phyloP scores from a whole-genome alignment of 2,113 vertebrate genomes.

The Carassius carassius region DNA sequence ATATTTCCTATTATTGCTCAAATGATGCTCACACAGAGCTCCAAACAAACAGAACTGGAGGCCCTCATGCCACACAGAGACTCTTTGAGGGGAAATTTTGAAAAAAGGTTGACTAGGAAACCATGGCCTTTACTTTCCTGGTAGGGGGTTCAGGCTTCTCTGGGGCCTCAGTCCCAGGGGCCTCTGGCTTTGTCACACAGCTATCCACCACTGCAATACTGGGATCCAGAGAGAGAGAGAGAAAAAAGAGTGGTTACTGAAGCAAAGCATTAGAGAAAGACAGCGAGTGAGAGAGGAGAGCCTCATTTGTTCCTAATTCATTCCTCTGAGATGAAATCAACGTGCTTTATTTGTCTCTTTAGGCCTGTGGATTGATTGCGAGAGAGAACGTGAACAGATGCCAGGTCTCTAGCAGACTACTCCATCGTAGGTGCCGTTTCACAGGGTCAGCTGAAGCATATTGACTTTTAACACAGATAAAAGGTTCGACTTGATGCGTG shows the following conservation, averaged over 20 bases:
- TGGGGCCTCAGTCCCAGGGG: conserved; percentile 72
- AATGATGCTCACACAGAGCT: conserved; percentile 38
- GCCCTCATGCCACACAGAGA: conserved; percentile 72
- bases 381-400: conserved; percentile 7
- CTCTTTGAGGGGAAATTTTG: conserved; percentile 39
- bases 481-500: background rate
- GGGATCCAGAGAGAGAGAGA: conserved; percentile 66
- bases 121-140: conserved; percentile 79
- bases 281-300: conserved; percentile 14
- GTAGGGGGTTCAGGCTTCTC: conserved; percentile 78
- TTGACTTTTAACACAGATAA: background rate
- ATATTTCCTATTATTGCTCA: conserved; percentile 2
- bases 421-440: conserved; percentile 10
- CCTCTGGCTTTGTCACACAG: conserved; percentile 75
- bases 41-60: conserved; percentile 42
- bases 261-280: conserved; percentile 50
- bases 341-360: conserved; percentile 45
- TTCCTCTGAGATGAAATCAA: conserved; percentile 55
- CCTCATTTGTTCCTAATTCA: conserved; percentile 66
- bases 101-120: conserved; percentile 66
- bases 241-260: conserved; percentile 24
- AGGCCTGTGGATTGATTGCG: conserved; percentile 25
- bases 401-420: conserved; percentile 15
- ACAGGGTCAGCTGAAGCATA: background rate
- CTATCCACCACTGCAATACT: conserved; percentile 78